Evolutionary conservation across 2,113 vertebrate species (phyloP), one percentile per base, ranked within the genome.

Genomic region (Trinectes maculatus): DNA sequence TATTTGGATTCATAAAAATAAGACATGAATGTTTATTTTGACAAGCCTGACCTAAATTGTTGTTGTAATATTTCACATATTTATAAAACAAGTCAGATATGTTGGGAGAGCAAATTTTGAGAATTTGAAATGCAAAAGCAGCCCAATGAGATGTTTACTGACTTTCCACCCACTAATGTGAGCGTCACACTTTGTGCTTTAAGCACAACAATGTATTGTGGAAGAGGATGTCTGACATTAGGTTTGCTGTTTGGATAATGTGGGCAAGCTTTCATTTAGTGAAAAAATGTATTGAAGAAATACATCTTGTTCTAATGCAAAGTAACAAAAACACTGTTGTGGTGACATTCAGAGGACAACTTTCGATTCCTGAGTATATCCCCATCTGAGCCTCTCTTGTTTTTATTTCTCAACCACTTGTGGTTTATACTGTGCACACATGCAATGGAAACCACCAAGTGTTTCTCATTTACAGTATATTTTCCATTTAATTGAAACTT

Each of bases 401-500:
- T 44, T 40, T 49, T 36, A 62, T 36, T 59, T 62, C 22, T 63
- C 21, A 48, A 22, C 47, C 11, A 33, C 29, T 52, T 26, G 28
- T 53, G n/a, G n/a, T n/a, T n/a, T n/a, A 48, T n/a, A 44, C 31
- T 58, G 22, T 4, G 18, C 28, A 12, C 11, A 21, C 39, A 28
- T 1, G 15, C 28, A 44, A 6, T 21, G 7, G 11, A 56, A 8
- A 65, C 28, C 34, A 54, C 29, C 58, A 46, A 51, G 25, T 52
- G 18, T 2, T 44, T 60, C 21, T 31, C 8, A 47, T 46, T 34
- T 19, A 42, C 15, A 19, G 6, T 40, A 70, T 22, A 64, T 68
- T 68, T 59, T 31, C n/a, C n/a, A n/a, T n/a, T 18, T 5, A 52
- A 7, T 42, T 44, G 4, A 42, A 10, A 19, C 28, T 25, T 29